Evolutionary conservation across 2,888 invertebrate species (phyloP).

Genomic region (Thera obeliscata): DNA sequence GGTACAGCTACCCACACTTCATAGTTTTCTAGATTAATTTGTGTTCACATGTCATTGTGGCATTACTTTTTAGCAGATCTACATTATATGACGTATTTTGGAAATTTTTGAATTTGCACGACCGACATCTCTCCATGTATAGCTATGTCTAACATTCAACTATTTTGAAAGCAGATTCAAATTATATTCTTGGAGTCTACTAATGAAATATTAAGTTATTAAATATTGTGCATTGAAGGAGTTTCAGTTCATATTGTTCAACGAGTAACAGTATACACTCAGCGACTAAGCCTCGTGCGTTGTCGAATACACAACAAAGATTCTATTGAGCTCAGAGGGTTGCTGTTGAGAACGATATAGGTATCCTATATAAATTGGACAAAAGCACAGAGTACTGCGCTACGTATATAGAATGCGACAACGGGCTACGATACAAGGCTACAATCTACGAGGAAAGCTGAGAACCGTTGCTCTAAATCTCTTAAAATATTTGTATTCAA

Average conservation of each 20-base stretch:
- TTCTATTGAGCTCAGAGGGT: conserved; percentile 15
- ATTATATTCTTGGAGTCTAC: too few relatives aligned
- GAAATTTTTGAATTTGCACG: too few relatives aligned
- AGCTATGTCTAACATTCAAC: too few relatives aligned
- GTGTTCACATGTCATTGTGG: too few relatives aligned
- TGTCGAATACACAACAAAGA: conserved; percentile 5
- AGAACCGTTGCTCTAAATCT: conserved; percentile 39
- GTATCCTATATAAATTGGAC: conserved; percentile 1
- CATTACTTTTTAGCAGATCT: too few relatives aligned
- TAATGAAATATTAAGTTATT: neutral
- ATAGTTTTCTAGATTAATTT: too few relatives aligned
- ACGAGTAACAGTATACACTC: conserved; percentile 3
- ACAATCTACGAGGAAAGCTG: conserved; percentile 52
- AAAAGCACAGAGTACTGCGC: conserved; percentile 33
- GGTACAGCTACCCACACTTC: too few relatives aligned
- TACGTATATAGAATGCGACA: conserved; percentile 41
- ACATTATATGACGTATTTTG: too few relatives aligned
- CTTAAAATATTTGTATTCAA: conserved; percentile 23
- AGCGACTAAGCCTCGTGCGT: conserved; percentile 3
- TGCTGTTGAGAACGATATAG: conserved; percentile 10
- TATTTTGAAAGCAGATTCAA: too few relatives aligned
- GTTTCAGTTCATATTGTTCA: neutral
- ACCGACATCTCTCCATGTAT: too few relatives aligned
- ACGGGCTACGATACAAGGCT: conserved; percentile 42
- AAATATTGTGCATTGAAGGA: neutral